phyloP scores from a whole-genome alignment of 2,888 invertebrate species.

The Rotaria macrura region DNA sequence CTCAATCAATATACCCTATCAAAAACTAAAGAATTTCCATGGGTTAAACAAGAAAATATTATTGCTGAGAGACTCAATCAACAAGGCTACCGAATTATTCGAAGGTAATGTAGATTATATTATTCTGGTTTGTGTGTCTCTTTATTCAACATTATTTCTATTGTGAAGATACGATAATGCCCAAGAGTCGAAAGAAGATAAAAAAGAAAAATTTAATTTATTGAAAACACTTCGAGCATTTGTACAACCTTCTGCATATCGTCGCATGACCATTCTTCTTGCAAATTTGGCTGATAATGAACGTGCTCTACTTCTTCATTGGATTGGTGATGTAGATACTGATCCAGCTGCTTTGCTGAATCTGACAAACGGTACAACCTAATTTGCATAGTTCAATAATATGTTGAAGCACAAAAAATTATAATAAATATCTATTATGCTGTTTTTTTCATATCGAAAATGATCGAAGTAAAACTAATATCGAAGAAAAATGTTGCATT shows the following conservation, averaged over 20 bases:
- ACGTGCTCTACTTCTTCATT: neutral
- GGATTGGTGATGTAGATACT: neutral
- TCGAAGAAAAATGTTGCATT: too few relatives aligned
- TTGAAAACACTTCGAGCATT: neutral
- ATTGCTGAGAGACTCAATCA: neutral
- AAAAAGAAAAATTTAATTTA: neutral
- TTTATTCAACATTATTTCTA: neutral
- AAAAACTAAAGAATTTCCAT: neutral
- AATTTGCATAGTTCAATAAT: neutral
- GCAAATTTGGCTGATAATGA: neutral
- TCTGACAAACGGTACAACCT: neutral
- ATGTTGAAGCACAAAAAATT: neutral
- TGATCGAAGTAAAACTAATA: too few relatives aligned
- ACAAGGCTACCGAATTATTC: neutral
- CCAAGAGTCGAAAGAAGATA: neutral
- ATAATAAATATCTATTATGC: neutral
- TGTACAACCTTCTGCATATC: neutral
- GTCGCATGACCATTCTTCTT: neutral
- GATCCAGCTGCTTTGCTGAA: neutral
- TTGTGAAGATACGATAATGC: neutral
- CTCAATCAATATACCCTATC: slow-evolving; percentile 45
- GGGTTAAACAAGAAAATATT: neutral
- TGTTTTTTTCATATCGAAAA: too few relatives aligned
- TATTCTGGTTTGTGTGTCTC: too few relatives aligned
- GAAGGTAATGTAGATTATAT: neutral